A percentile compares a stretch with the other conserved stretches of the same genome.
These are phyloP conservation scores for Ctenodactylus gundi DNA, from an alignment of 2,113 vertebrate genomes.

Conservation along the genomic window DNA sequence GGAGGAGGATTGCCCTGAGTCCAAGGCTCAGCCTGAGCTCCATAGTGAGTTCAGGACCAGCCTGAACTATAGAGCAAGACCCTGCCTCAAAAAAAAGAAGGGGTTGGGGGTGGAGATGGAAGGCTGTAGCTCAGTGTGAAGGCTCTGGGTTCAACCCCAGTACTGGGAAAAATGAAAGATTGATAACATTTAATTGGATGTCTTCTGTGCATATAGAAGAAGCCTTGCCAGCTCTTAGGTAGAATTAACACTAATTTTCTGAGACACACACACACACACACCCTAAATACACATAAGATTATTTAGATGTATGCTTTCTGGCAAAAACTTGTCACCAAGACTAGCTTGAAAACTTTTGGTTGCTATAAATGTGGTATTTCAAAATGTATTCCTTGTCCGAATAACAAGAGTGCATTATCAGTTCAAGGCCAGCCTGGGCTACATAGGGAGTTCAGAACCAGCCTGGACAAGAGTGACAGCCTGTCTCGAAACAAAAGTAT, in stretches of 20 bases:
- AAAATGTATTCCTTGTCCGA: neutral
- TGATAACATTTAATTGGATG: constrained; percentile 32
- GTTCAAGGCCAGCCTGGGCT: too few relatives aligned
- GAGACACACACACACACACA: neutral
- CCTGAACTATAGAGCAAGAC: too few relatives aligned
- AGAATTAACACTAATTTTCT: constrained; percentile 26
- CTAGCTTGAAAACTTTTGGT: constrained; percentile 14
- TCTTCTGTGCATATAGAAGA: constrained; percentile 15
- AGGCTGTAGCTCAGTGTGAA: too few relatives aligned
- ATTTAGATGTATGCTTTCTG: constrained; percentile 1
- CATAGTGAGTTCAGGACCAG: too few relatives aligned
- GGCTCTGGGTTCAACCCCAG: neutral
- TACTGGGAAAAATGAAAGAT: neutral
- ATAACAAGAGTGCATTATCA: neutral
- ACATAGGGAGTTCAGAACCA: too few relatives aligned
- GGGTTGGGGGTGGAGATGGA: too few relatives aligned
- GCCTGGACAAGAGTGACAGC: too few relatives aligned
- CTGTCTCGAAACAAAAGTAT: too few relatives aligned
- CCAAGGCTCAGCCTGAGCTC: too few relatives aligned
- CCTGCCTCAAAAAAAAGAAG: too few relatives aligned
- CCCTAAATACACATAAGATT: neutral
- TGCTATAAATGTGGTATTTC: constrained; percentile 35
- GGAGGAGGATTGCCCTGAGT: too few relatives aligned
- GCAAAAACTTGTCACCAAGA: constrained; percentile 47
- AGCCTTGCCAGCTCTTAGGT: constrained; percentile 10